Percentiles rank a stretch among this genome's conserved stretches.
phyloP scores from a whole-genome alignment of 2,113 vertebrate genomes.

The Pseudolaguvia tuberculata region DNA sequence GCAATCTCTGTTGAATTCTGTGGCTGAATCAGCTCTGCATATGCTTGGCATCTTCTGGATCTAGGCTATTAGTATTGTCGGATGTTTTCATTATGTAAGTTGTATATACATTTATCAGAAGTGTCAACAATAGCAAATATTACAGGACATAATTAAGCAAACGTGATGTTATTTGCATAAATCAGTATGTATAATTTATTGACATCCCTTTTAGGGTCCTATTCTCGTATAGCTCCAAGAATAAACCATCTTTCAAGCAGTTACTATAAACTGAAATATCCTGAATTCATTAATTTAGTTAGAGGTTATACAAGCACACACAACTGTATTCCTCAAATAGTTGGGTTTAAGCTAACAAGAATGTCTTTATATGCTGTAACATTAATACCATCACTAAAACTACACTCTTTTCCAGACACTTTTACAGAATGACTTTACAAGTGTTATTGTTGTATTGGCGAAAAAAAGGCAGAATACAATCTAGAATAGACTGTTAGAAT shows the following conservation, averaged over 20 bases:
- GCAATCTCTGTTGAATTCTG: conserved; percentile 6
- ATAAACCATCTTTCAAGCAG: not conserved
- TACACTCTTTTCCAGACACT: no score
- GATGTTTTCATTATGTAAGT: not conserved
- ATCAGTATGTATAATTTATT: not conserved
- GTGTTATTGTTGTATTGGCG: no score
- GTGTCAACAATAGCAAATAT: not conserved
- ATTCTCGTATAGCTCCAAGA: not conserved
- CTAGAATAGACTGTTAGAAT: no score
- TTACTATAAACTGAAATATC: not conserved
- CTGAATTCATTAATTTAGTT: no score
- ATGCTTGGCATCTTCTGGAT: conserved; percentile 2
- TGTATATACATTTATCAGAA: not conserved
- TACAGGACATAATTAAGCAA: no score
- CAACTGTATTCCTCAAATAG: no score
- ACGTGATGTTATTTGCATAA: not conserved
- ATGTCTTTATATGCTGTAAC: no score
- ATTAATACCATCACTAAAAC: no score
- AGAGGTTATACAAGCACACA: no score
- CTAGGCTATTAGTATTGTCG: not conserved
- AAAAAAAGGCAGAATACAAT: no score
- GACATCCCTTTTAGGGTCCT: not conserved
- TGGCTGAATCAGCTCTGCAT: conserved; percentile 30
- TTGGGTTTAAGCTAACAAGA: no score
- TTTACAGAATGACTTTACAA: no score